phyloP scores from a whole-genome alignment of 37 sponge, comb jelly and placozoan species.

The Theonella swinhoei region DNA sequence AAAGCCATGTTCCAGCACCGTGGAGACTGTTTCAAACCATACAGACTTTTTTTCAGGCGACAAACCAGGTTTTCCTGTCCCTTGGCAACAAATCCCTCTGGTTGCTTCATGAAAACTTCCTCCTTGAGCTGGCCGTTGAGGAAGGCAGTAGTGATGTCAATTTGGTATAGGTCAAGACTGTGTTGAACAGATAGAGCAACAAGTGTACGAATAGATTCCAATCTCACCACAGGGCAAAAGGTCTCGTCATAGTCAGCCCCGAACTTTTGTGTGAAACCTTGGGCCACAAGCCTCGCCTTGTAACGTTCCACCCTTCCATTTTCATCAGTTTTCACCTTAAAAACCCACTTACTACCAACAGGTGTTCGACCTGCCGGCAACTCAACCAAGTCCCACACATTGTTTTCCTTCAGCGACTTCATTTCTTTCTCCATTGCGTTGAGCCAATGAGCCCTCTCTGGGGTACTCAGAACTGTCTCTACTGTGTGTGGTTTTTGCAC shows the following conservation, averaged over 20 bases:
- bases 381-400: constrained; percentile 70
- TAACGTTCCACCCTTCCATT: constrained; percentile 56
- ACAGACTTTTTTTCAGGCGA: constrained; percentile 47
- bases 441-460: constrained; percentile 45
- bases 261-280: constrained; percentile 60
- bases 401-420: constrained; percentile 52
- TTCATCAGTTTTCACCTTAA: constrained; percentile 37
- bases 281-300: constrained; percentile 55
- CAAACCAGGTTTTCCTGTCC: constrained; percentile 51
- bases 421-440: constrained; percentile 69
- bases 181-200: constrained; percentile 58
- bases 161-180: constrained; percentile 54
- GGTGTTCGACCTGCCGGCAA: constrained; percentile 31
- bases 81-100: constrained; percentile 38
- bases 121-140: constrained; percentile 57
- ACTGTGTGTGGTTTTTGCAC: constrained; percentile 12
- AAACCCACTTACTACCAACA: constrained; percentile 74
- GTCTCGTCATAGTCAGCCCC: constrained; percentile 66
- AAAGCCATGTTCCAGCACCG: constrained; percentile 68
- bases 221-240: constrained; percentile 62
- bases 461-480: constrained; percentile 21
- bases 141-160: constrained; percentile 56
- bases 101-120: constrained; percentile 70
- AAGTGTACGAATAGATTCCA: constrained; percentile 53
- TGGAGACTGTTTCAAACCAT: constrained; percentile 75